Conservation (phyloP, 2,888 invertebrate species). For the Meghimatium bilineatum region DNA sequence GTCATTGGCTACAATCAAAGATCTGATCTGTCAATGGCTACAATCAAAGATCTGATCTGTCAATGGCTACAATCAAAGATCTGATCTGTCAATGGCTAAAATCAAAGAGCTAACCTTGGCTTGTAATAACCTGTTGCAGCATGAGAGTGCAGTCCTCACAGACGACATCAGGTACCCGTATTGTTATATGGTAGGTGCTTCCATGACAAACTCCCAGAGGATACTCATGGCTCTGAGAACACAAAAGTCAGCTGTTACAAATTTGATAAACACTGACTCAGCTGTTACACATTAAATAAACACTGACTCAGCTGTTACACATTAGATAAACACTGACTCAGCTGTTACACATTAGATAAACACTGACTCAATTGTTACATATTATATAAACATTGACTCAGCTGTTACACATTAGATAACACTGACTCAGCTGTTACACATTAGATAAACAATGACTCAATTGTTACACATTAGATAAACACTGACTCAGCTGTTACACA, state of each 20-base stretch:
- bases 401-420: background rate
- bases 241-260: too few relatives aligned
- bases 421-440: too few relatives aligned
- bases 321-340: background rate
- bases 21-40: background rate
- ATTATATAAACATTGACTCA: background rate
- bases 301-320: background rate
- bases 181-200: conserved; percentile 58
- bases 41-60: background rate
- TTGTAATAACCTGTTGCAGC: conserved; percentile 33
- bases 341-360: background rate
- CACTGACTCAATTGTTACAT: background rate
- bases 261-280: too few relatives aligned
- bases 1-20: too few relatives aligned
- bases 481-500: too few relatives aligned
- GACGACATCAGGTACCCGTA: conserved; percentile 57
- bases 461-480: background rate
- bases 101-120: conserved; percentile 2
- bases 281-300: background rate
- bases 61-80: background rate
- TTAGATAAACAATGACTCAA: background rate
- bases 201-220: conserved; percentile 55
- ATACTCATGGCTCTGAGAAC: conserved; percentile 50
- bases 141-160: conserved; percentile 57
- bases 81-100: background rate